A percentile compares a stretch with the other conserved stretches of the same genome.
Conservation (phyloP, 2,797 vertebrate species). For the Menidia menidia region DNA sequence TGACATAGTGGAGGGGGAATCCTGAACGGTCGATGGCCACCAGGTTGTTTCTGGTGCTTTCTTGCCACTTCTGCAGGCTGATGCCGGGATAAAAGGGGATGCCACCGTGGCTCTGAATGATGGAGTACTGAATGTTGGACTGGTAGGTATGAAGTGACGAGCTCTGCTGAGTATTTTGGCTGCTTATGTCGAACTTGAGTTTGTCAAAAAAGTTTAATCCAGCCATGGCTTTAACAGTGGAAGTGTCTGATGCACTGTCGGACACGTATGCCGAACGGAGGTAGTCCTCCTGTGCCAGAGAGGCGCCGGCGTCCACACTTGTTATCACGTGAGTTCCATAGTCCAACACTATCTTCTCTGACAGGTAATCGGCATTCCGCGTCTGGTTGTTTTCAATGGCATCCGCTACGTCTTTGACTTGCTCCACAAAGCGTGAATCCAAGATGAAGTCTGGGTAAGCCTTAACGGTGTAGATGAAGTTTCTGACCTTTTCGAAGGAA, state of each 20-base stretch:
- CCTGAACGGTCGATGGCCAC: constrained; percentile 89
- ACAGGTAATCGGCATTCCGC: constrained; percentile 82
- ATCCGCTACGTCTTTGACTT: constrained; percentile 83
- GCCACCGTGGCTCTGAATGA: constrained; percentile 84
- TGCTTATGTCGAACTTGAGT: constrained; percentile 70
- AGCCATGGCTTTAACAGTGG: constrained; percentile 73
- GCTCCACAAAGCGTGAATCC: constrained; percentile 82
- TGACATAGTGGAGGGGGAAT: constrained; percentile 85
- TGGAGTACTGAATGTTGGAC: constrained; percentile 86
- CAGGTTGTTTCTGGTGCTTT: constrained; percentile 87
- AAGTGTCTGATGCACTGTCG: constrained; percentile 59
- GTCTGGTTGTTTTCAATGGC: constrained; percentile 92
- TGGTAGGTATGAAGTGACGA: constrained; percentile 77
- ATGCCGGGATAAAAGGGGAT: constrained; percentile 66
- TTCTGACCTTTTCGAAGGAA: constrained; percentile 80
- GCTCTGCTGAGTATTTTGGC: constrained; percentile 36
- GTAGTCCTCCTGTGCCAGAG: constrained; percentile 89
- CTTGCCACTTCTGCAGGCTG: constrained; percentile 91
- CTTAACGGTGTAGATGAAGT: constrained; percentile 88
- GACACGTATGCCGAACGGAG: constrained; percentile 83
- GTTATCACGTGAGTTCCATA: constrained; percentile 91
- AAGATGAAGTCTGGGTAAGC: constrained; percentile 81
- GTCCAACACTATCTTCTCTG: constrained; percentile 89
- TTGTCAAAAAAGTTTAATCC: constrained; percentile 83
- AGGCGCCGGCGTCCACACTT: constrained; percentile 86